These are phyloP conservation scores for Melinopterus prodromus DNA, from an alignment of 2,888 invertebrate genomes.

Conservation along the genomic window DNA sequence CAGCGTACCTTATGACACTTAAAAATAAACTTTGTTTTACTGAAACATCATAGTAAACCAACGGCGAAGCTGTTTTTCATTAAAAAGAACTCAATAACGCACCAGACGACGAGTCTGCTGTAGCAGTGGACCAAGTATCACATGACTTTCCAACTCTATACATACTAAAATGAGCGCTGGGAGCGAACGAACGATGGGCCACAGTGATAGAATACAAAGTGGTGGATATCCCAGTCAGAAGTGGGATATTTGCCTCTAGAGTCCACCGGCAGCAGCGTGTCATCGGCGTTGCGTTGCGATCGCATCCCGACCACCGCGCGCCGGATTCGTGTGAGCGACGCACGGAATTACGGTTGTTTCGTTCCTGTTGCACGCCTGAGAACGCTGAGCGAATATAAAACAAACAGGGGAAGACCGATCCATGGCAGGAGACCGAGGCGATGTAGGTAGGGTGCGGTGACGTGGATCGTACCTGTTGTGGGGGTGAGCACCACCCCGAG, in stretches of 20 bases:
- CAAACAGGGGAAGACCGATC: neutral
- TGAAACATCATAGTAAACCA: too few species aligned
- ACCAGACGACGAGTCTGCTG: too few species aligned
- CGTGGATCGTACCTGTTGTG: neutral
- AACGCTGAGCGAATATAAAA: neutral
- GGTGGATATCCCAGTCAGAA: neutral
- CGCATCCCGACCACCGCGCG: neutral
- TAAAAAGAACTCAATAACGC: too few species aligned
- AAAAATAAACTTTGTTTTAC: too few species aligned
- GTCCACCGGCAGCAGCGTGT: neutral
- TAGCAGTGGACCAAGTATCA: too few species aligned
- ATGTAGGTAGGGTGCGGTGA: neutral
- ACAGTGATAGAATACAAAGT: neutral
- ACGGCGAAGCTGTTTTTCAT: too few species aligned
- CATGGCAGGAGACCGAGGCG: neutral
- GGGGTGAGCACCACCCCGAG: neutral
- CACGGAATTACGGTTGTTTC: conserved; percentile 4
- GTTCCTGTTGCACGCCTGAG: neutral
- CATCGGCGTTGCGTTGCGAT: neutral
- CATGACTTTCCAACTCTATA: too few species aligned
- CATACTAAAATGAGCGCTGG: neutral
- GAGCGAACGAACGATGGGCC: neutral
- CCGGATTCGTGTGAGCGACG: neutral
- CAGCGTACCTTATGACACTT: too few species aligned
- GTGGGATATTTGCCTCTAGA: neutral